phyloP scores from a whole-genome alignment of 2,888 invertebrate genomes.

The Microctonus brassicae region DNA sequence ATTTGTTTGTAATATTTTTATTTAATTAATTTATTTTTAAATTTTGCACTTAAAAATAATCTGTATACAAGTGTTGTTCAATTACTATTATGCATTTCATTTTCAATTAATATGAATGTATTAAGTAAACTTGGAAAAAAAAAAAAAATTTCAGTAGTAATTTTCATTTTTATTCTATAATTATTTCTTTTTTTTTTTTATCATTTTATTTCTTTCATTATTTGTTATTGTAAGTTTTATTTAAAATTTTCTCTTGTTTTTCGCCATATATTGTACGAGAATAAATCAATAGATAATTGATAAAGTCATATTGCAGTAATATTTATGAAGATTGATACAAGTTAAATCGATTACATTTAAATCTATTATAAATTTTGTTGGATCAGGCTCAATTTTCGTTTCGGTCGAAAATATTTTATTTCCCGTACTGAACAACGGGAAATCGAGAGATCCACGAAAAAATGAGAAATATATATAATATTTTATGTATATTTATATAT shows the following conservation, averaged over 20 bases:
- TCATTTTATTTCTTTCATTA: neutral
- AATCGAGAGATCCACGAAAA: constrained; percentile 8
- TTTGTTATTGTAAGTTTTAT: neutral
- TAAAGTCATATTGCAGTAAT: constrained; percentile 49
- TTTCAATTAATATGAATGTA: too few species aligned
- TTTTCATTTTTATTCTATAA: too few species aligned
- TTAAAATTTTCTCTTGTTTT: neutral
- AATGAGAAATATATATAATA: neutral
- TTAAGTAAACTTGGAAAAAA: too few species aligned
- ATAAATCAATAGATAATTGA: constrained; percentile 46
- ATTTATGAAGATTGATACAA: constrained; percentile 46
- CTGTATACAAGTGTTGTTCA: too few species aligned
- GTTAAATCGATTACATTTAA: constrained; percentile 47
- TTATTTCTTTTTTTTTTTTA: too few species aligned
- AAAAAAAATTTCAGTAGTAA: too few species aligned
- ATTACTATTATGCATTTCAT: too few species aligned
- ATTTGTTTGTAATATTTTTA: too few species aligned
- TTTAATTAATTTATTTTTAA: too few species aligned
- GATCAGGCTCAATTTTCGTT: too few species aligned
- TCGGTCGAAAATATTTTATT: neutral
- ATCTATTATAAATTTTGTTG: too few species aligned
- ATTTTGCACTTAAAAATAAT: too few species aligned
- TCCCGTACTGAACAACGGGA: constrained; percentile 10
- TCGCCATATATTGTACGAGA: neutral
- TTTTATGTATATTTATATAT: constrained; percentile 23